Evolutionary conservation across 2,797 vertebrate genomes (phyloP), one percentile per base, ranked within the genome.

Genomic region (Gymnothorax javanicus): DNA sequence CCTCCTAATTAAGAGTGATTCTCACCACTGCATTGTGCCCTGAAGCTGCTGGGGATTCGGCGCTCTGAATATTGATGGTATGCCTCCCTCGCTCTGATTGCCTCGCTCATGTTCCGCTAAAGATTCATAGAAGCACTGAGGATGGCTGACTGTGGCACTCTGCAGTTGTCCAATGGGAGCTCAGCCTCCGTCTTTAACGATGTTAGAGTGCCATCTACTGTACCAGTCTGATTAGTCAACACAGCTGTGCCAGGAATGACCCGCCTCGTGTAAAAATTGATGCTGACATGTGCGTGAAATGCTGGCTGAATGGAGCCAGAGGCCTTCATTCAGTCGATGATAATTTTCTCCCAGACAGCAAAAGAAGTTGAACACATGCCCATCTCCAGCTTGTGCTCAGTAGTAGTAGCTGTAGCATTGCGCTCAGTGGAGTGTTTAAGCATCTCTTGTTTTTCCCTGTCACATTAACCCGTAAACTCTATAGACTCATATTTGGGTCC

Each of bases 21-120:
- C 93, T 94, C 92, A 90, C 92, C 84, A 90, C 93, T 93, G 91
- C 92, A 8, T 56, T n/a, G 50, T 56, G 86, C 91, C 93, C 25
- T 23, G 91, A 94, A 93, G 91, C 94, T 94, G 94, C 33, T 94
- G 93, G 88, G 92, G 92, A 90, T 84, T 87, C 89, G 93, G 92
- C 93, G 93, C 91, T 91, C 89, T 85, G 95, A 96, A 95, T 96
- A 93, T 93, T 94, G 92, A 96, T 94, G 87, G 92, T 92, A 91
- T 94, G n/a, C 75, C 59, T 57, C 54, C 50, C 15, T 52, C 25
- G 13, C 50, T 60, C 33, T 82, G 91, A 94, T 93, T 89, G 91
- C 91, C 91, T 94, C 93, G 93, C 92, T 94, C 93, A 92, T 92
- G 93, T 93, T 91, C 93, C 92, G 94, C 95, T 92, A 94, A 94